Conservation (phyloP, 2,113 vertebrate species). For the Actinemys pallida region DNA sequence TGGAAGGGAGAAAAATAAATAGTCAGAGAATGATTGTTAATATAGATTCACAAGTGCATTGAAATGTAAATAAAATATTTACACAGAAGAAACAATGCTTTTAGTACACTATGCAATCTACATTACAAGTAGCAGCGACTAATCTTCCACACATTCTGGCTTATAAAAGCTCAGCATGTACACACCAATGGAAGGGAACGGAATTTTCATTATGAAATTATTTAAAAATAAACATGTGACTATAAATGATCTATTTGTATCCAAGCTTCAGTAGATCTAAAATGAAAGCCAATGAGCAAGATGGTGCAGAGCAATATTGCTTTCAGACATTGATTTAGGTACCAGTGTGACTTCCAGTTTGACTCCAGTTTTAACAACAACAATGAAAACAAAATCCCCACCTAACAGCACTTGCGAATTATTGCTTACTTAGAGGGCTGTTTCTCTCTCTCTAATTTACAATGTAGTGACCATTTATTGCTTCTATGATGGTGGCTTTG, state of each 20-base stretch:
- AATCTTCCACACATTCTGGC: constrained; percentile 67
- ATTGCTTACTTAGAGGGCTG: constrained; percentile 64
- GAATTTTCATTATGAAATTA: constrained; percentile 75
- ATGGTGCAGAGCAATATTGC: constrained; percentile 61
- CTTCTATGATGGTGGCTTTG: neutral
- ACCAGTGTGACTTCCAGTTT: constrained; percentile 21
- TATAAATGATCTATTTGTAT: constrained; percentile 78
- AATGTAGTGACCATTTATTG: neutral
- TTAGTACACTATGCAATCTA: constrained; percentile 61
- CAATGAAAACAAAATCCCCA: constrained; percentile 11
- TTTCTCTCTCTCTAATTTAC: constrained; percentile 26
- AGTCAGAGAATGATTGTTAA: constrained; percentile 57
- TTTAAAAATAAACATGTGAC: constrained; percentile 74
- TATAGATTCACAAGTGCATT: constrained; percentile 67
- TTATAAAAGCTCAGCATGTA: constrained; percentile 56
- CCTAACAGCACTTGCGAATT: constrained; percentile 35
- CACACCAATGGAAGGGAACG: constrained; percentile 25
- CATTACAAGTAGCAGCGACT: constrained; percentile 69
- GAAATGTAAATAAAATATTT: constrained; percentile 77
- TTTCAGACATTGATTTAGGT: constrained; percentile 64
- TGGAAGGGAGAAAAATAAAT: neutral
- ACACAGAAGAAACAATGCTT: constrained; percentile 60
- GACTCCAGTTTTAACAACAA: constrained; percentile 32
- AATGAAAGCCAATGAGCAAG: constrained; percentile 70
- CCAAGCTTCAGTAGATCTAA: constrained; percentile 62